Evolutionary conservation across 35 echinoderm and acorn worm genomes (phyloP).

Genomic region (Lytechinus pictus): DNA sequence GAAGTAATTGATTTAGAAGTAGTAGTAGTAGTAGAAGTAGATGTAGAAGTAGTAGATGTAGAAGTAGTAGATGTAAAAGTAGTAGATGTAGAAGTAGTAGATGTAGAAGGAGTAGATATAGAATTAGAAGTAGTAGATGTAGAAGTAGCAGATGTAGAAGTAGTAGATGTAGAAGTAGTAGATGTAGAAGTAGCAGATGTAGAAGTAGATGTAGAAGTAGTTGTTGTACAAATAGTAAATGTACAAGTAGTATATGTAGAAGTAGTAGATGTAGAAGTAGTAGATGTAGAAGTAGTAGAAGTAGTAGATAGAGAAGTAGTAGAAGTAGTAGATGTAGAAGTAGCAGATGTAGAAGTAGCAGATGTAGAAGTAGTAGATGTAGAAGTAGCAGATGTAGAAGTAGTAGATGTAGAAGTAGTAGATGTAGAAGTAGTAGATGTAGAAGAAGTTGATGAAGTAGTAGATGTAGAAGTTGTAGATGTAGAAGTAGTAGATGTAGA

Average conservation of each 20-base stretch:
- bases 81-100: too few relatives aligned
- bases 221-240: neutral
- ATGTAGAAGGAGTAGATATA: too few relatives aligned
- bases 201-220: too few relatives aligned
- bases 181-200: too few relatives aligned
- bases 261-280: neutral
- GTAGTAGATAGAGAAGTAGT: neutral
- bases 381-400: neutral
- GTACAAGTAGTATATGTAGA: neutral
- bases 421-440: too few relatives aligned
- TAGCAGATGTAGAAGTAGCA: neutral
- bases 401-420: neutral
- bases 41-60: too few relatives aligned
- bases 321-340: neutral
- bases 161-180: too few relatives aligned
- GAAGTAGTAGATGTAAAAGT: too few relatives aligned
- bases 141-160: too few relatives aligned
- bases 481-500: neutral
- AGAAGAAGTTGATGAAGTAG: neutral
- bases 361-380: neutral
- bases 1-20: too few relatives aligned
- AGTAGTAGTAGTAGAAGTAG: neutral
- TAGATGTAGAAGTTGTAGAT: too few relatives aligned
- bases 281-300: neutral
- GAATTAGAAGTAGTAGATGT: too few relatives aligned